Evolutionary conservation across 2,797 vertebrate genomes (phyloP), one percentile per base, ranked within the genome.

Genomic region (Myotis planiceps): DNA sequence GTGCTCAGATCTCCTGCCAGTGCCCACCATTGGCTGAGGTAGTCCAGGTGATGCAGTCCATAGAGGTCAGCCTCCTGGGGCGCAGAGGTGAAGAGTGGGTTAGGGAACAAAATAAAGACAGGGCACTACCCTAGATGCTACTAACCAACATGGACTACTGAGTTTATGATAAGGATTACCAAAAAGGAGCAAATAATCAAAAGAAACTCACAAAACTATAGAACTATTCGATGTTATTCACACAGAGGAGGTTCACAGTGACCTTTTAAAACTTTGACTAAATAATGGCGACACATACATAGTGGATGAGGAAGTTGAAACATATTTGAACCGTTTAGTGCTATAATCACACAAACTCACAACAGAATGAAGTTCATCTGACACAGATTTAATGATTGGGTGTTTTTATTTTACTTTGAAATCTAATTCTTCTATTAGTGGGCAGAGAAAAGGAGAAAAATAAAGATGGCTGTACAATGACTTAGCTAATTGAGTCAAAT

Each of bases 331-430:
- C 58, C 71, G 32, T 27, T 93, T 83, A 79, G 34, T 32, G 63
- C 29, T 72, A 2, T 39, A 58, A 85, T 74, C 51, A 75, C 9
- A 74, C n/a, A 90, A 39, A 60, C 15, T 87, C 55, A 49, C 29
- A 92, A 66, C 1, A 37, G 2, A 39, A 71, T 37, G 66, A 90
- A 66, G 16, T 51, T 72, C 78, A 69, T 81, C 72, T 75, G 42
- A 42, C 45, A 74, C 42, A 58, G n/a, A 72, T 65, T 47, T 74
- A 93, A 79, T 66, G 25, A 82, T 0, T 1, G 16, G 13, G 3
- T 88, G 49, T 55, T 78, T 66, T 84, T 78, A 89, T 74, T 95
- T 97, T 88, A 88, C 6, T 71, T 51, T 85, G 53, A 37, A 55
- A 51, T 85, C 91, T 45, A 86, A 88, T 85, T 82, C 45, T 78